Evolutionary conservation across 2,797 vertebrate genomes (phyloP).

Genomic region (Scarus forsteni): DNA sequence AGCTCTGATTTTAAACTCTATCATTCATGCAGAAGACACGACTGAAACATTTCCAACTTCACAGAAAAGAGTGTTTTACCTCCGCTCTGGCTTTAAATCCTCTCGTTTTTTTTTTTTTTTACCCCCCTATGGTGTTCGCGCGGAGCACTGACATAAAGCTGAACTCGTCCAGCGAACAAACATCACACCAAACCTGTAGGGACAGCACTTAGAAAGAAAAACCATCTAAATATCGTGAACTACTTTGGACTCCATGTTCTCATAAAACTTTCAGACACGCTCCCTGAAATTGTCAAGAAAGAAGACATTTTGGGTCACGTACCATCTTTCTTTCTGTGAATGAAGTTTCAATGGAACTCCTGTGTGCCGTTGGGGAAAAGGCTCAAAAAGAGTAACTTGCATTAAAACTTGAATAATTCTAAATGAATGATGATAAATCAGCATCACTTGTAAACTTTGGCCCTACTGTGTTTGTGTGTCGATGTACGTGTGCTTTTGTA

Average conservation of each 20-base stretch:
- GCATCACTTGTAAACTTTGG: too few species aligned
- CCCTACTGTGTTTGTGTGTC: slow-evolving; percentile 6
- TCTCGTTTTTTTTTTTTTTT: not conserved
- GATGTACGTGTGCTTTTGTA: slow-evolving; percentile 4
- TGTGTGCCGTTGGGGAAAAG: too few species aligned
- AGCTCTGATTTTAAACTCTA: not conserved
- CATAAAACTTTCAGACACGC: not conserved
- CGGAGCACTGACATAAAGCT: not conserved
- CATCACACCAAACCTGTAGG: not conserved
- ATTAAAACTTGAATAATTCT: too few species aligned
- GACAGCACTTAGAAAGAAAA: not conserved
- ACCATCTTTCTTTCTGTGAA: not conserved
- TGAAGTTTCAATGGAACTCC: too few species aligned
- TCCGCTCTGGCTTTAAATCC: not conserved
- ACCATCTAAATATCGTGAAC: not conserved
- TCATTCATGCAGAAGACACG: not conserved
- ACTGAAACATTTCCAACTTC: not conserved
- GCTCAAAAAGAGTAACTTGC: too few species aligned
- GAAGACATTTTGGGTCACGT: not conserved
- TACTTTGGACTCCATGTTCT: not conserved
- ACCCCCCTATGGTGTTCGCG: not conserved
- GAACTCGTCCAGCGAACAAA: not conserved
- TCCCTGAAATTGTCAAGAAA: not conserved
- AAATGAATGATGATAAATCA: too few species aligned
- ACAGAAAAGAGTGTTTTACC: not conserved